phyloP scores from a whole-genome alignment of 2,113 vertebrate species.

The Pipa parva region DNA sequence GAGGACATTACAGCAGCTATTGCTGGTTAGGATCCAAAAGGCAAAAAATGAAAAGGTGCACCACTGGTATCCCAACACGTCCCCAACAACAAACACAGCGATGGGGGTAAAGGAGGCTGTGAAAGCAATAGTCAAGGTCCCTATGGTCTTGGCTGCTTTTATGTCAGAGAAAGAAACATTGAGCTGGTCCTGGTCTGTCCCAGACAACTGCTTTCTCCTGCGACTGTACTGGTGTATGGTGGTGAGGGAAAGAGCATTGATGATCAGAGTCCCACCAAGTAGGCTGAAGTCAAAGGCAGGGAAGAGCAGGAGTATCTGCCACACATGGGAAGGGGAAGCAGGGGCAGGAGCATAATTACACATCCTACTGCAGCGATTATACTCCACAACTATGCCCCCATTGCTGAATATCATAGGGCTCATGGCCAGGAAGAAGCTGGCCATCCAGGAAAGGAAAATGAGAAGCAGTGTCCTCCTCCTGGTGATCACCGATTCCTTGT shows the following conservation, averaged over 20 bases:
- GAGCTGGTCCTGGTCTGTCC: conserved; percentile 49
- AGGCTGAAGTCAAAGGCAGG: conserved; percentile 70
- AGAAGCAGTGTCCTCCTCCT: conserved; percentile 60
- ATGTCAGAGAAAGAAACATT: conserved; percentile 69
- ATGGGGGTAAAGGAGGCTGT: conserved; percentile 69
- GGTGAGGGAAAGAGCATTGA: conserved; percentile 68
- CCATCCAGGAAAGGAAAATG: conserved; percentile 62
- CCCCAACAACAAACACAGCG: conserved; percentile 69
- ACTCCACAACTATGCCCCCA: conserved; percentile 62
- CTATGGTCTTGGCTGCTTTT: conserved; percentile 70
- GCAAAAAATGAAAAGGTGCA: conserved; percentile 71
- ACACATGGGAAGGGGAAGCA: conserved; percentile 54
- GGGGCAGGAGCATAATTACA: conserved; percentile 64
- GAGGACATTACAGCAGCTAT: conserved; percentile 72
- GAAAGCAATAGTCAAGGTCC: conserved; percentile 65
- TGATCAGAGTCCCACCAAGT: conserved; percentile 61
- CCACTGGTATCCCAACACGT: conserved; percentile 68
- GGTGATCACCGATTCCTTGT: conserved; percentile 66
- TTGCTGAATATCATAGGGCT: conserved; percentile 63
- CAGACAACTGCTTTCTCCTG: conserved; percentile 61
- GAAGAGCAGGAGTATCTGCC: conserved; percentile 69
- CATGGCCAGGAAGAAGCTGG: conserved; percentile 65
- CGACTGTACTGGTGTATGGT: conserved; percentile 68
- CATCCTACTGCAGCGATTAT: conserved; percentile 72
- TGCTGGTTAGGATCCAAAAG: conserved; percentile 71